Percentiles rank a stretch among this genome's conserved stretches.
These are phyloP conservation scores for Lamellibrachia satsuma DNA, from an alignment of 2,888 invertebrate species.

Conservation along the genomic window DNA sequence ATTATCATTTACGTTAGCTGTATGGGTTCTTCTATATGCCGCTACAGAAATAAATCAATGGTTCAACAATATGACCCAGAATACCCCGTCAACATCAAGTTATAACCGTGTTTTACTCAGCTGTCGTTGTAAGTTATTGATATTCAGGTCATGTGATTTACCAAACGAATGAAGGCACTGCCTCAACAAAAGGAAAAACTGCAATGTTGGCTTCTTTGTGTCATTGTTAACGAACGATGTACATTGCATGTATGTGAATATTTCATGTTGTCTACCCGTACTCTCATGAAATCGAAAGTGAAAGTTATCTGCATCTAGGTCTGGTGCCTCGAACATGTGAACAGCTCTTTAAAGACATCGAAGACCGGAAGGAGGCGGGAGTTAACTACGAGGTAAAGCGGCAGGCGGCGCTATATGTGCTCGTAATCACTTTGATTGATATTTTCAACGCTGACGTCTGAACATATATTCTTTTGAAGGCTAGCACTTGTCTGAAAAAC, in stretches of 20 bases:
- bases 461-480: no score
- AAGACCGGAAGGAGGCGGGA: constrained; percentile 30
- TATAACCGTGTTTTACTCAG: no score
- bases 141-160: no score
- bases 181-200: neutral
- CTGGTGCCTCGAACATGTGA: constrained; percentile 45
- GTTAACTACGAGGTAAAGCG: constrained; percentile 40
- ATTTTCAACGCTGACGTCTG: no score
- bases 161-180: neutral
- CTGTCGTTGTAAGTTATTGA: no score
- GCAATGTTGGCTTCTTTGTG: neutral
- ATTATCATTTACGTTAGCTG: no score
- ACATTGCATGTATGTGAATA: neutral
- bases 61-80: no score
- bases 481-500: no score
- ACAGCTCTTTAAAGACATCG: constrained; percentile 42
- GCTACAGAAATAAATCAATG: no score
- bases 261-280: neutral
- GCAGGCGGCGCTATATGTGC: neutral
- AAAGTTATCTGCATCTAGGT: constrained; percentile 33
- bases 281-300: neutral
- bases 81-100: no score
- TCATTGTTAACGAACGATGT: neutral
- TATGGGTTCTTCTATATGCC: no score
- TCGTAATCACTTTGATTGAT: no score